Evolutionary conservation across 2,113 vertebrate species (phyloP).

Genomic region (Saccopteryx bilineata): DNA sequence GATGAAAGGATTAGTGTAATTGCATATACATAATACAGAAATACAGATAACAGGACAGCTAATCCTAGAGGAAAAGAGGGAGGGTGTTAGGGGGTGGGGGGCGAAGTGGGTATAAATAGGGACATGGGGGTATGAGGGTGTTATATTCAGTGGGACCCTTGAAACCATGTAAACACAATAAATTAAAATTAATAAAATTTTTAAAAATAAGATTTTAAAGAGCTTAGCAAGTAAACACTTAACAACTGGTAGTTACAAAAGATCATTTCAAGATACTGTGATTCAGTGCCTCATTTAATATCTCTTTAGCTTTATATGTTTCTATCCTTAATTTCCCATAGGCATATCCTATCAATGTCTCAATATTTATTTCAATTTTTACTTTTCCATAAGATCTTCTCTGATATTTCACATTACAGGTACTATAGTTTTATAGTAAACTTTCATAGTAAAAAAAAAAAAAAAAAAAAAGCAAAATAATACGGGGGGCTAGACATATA

Average conservation of each 20-base stretch:
- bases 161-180: too few relatives aligned
- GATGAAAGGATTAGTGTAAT: too few relatives aligned
- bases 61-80: too few relatives aligned
- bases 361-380: background rate
- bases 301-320: background rate
- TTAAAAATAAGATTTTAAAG: background rate
- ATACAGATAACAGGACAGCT: too few relatives aligned
- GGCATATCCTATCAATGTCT: background rate
- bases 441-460: background rate
- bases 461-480: background rate
- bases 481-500: background rate
- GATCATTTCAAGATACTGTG: background rate
- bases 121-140: too few relatives aligned
- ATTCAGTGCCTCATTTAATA: background rate
- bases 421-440: background rate
- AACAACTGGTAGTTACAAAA: background rate
- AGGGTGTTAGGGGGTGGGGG: too few relatives aligned
- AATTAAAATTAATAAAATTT: too few relatives aligned
- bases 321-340: background rate
- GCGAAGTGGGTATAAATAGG: too few relatives aligned
- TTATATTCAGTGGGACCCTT: too few relatives aligned
- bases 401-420: background rate
- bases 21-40: too few relatives aligned
- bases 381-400: background rate
- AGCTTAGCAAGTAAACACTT: background rate